These are phyloP conservation scores for Microctonus aethiopoides DNA, from an alignment of 2,888 invertebrate species.

Conservation along the genomic window DNA sequence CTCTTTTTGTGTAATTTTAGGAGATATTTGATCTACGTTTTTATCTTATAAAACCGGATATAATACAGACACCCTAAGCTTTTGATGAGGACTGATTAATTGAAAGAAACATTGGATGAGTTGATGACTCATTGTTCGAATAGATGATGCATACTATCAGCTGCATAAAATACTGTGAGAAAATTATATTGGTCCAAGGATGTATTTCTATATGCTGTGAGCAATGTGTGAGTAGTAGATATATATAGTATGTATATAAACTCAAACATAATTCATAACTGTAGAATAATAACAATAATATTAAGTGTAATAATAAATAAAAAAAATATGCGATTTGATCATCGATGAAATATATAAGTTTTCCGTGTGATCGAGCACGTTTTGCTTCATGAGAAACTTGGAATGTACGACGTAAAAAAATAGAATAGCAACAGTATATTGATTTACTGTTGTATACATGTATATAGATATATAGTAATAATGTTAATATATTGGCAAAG, in stretches of 20 bases:
- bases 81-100: slow-evolving; percentile 13
- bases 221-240: too few relatives aligned
- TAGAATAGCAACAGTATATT: background rate
- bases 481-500: too few relatives aligned
- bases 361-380: slow-evolving; percentile 10
- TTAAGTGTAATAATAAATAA: background rate
- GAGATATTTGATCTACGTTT: too few relatives aligned
- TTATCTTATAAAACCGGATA: slow-evolving; percentile 53
- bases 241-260: too few relatives aligned
- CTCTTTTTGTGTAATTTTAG: too few relatives aligned
- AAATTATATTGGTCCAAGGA: slow-evolving; percentile 16
- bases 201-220: background rate
- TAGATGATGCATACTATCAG: background rate
- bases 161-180: slow-evolving; percentile 13
- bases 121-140: slow-evolving; percentile 17
- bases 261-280: background rate
- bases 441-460: too few relatives aligned
- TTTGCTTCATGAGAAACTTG: slow-evolving; percentile 5
- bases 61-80: slow-evolving; percentile 56
- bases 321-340: background rate
- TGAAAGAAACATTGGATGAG: slow-evolving; percentile 6
- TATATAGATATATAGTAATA: too few relatives aligned
- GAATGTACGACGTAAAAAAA: slow-evolving; percentile 5
- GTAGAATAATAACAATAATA: background rate
- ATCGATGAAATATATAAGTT: background rate